Conservation (phyloP, 2,797 vertebrate genomes). For the Pterois miles region DNA sequence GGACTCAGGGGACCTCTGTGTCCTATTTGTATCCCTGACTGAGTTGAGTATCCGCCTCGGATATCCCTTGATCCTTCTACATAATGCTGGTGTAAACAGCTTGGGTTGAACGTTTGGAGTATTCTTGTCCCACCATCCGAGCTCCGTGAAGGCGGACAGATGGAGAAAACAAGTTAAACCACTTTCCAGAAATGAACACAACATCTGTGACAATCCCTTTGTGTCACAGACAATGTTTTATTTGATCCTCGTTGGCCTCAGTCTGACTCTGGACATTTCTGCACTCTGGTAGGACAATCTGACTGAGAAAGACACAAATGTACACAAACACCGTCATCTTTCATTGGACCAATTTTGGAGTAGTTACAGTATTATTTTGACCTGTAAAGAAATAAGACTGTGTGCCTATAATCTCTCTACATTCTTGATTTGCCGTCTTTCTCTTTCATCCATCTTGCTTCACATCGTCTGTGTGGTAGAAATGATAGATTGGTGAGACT, state of each 20-base stretch:
- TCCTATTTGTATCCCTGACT: slow-evolving; percentile 25
- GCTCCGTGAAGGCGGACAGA: slow-evolving; percentile 7
- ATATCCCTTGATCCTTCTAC: slow-evolving; percentile 17
- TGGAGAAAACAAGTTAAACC: slow-evolving; percentile 19
- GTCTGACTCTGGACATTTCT: background rate
- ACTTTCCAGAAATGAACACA: slow-evolving; percentile 17
- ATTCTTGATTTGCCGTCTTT: slow-evolving; percentile 33
- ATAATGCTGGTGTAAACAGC: slow-evolving; percentile 28
- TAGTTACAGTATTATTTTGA: slow-evolving; percentile 20
- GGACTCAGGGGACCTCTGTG: slow-evolving; percentile 17
- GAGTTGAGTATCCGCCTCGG: slow-evolving; percentile 9
- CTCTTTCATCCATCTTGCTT: slow-evolving; percentile 67
- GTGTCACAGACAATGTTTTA: background rate
- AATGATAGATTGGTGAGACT: slow-evolving; percentile 73
- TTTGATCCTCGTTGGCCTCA: background rate
- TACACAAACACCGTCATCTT: slow-evolving; percentile 9
- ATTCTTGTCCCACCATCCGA: background rate
- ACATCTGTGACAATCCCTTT: slow-evolving; percentile 5
- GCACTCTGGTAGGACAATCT: slow-evolving; percentile 22
- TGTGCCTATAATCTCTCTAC: slow-evolving; percentile 3
- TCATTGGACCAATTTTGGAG: slow-evolving; percentile 13
- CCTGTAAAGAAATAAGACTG: slow-evolving; percentile 14
- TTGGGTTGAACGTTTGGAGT: background rate
- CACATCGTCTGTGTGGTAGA: slow-evolving; percentile 55
- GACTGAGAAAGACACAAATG: slow-evolving; percentile 19